phyloP scores from a whole-genome alignment of 2,888 invertebrate species.

The Sarcophaga rosellei region DNA sequence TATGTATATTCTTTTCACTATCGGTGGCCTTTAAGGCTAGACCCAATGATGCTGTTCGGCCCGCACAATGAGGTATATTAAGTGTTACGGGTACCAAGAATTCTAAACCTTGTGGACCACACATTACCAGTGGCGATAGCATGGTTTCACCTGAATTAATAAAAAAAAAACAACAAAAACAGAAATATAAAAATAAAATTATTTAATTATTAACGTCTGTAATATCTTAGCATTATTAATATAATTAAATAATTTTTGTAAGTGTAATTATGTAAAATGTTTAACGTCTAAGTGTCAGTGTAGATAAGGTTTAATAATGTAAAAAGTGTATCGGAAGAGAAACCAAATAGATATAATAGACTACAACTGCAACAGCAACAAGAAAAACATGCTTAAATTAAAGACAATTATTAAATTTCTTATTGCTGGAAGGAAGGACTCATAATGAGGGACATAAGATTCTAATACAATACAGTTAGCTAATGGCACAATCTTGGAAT shows the following conservation, averaged over 20 bases:
- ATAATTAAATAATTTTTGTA: slow-evolving; percentile 2
- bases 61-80: slow-evolving; percentile 93
- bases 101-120: slow-evolving; percentile 95
- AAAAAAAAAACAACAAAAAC: background rate
- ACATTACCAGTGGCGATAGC: slow-evolving; percentile 97
- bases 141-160: slow-evolving; percentile 91
- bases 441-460: too few species aligned
- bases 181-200: slow-evolving; percentile 13
- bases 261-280: slow-evolving; percentile 2
- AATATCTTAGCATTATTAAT: too few species aligned
- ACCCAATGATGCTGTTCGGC: slow-evolving; percentile 88
- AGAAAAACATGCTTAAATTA: too few species aligned
- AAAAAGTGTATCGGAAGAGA: background rate
- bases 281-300: slow-evolving; percentile 19
- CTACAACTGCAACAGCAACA: too few species aligned
- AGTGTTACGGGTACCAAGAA: slow-evolving; percentile 95
- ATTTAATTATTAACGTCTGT: background rate
- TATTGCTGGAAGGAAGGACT: too few species aligned
- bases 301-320: background rate
- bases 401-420: too few species aligned
- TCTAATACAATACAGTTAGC: too few species aligned
- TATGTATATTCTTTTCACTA: slow-evolving; percentile 91
- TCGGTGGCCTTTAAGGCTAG: slow-evolving; percentile 91
- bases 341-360: background rate
- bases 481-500: too few species aligned